Evolutionary conservation across 2,113 vertebrate species (phyloP), one percentile per base, ranked within the genome.

Genomic region (Gymnobelideus leadbeateri): DNA sequence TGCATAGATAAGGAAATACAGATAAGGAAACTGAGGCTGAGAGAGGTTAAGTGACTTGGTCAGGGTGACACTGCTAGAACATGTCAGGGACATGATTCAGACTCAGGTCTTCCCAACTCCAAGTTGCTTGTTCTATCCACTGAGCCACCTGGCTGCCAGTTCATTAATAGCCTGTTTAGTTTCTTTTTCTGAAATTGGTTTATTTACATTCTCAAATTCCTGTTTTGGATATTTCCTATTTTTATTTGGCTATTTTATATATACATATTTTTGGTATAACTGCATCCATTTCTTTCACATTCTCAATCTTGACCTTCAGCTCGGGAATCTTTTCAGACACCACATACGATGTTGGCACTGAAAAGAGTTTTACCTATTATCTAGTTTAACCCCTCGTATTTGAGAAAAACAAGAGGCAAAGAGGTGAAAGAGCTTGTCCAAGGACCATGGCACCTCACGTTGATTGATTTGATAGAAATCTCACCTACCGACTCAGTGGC

Each of bases 381-480:
- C 2, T 43, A 43, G n/a, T 84, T n/a, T 84, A 8, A 84, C 6
- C 51, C 92, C 52, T 25, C 8, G 2, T n/a, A 49, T 51, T 77
- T 43, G 49, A 77, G 8, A 47, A 19, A 3, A 16, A 50, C 0
- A 2, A 77, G 90, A 51, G 31, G 51, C 43, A 50, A 43, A 89
- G 43, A 51, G 14, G 37, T 19, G n/a, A 84, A 84, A 84, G 43
- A 84, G 43, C 7, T 43, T 37, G 10, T 37, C 57, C 28, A 68
- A 37, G 7, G 12, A 7, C n/a, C n/a, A 89, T 0, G 0, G 93
- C 89, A 94, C 9, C 94, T 94, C 26, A 94, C 90, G 90, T 93
- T 19, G 95, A 91, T 89, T 68, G 92, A 97, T 96, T 96, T 91
- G 93, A 84, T 19, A 51, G n/a, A 84, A 10, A 31, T 68, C 11